phyloP scores from a whole-genome alignment of 2,888 invertebrate species.

The Amblyteles armatorius region DNA sequence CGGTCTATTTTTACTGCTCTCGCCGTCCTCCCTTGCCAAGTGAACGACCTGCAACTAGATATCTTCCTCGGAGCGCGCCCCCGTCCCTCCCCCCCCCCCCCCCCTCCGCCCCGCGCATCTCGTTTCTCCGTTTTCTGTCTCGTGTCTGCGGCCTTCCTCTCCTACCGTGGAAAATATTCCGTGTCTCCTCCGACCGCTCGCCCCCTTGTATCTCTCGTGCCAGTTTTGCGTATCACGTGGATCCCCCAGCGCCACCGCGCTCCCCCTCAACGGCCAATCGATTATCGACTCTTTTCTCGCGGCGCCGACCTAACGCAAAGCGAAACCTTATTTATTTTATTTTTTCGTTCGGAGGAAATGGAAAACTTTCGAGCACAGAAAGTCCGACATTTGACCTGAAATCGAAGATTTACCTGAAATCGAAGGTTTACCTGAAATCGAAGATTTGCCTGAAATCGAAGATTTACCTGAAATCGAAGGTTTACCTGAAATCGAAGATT shows the following conservation, averaged over 20 bases:
- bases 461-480: background rate
- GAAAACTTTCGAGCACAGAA: too few species aligned
- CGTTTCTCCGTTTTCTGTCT: conserved; percentile 26
- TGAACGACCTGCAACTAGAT: conserved; percentile 84
- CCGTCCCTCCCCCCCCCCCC: conserved; percentile 60
- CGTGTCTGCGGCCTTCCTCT: conserved; percentile 53
- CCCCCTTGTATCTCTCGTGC: conserved; percentile 38
- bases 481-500: background rate
- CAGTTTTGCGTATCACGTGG: conserved; percentile 27
- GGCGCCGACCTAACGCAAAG: background rate
- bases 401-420: background rate
- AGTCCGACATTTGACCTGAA: background rate
- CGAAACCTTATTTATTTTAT: background rate
- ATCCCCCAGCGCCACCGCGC: conserved; percentile 2
- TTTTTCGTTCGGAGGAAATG: background rate
- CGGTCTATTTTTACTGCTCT: conserved; percentile 83
- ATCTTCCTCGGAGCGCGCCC: conserved; percentile 75
- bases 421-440: background rate
- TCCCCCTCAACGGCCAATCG: background rate
- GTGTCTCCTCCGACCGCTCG: conserved; percentile 24
- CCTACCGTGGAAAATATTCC: conserved; percentile 46
- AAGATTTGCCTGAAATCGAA: background rate
- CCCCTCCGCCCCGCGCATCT: conserved; percentile 46
- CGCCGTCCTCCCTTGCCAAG: conserved; percentile 81
- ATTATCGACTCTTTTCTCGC: conserved; percentile 6